These are phyloP conservation scores for Lepilemur ruficaudatus DNA, from an alignment of 2,797 vertebrate species.

Conservation along the genomic window DNA sequence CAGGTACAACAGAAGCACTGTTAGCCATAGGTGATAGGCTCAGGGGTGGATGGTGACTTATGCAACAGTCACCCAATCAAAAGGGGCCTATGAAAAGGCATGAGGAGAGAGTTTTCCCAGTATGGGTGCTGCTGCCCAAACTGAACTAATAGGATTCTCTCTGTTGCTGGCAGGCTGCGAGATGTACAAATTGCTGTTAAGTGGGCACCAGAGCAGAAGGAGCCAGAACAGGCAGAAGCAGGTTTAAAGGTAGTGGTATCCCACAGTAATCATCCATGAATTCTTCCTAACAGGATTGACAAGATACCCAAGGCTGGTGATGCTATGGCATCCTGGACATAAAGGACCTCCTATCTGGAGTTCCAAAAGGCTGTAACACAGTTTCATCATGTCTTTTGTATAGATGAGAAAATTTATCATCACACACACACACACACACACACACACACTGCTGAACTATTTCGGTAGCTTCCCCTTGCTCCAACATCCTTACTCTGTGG, in stretches of 20 bases:
- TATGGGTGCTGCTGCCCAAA: not conserved
- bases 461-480: conserved; percentile 5
- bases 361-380: not conserved
- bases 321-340: not conserved
- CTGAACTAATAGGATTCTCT: not conserved
- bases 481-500: not conserved
- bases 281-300: not conserved
- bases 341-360: not conserved
- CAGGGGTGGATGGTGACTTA: not conserved
- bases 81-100: not conserved
- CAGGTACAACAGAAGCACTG: not conserved
- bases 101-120: not conserved
- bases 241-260: not conserved
- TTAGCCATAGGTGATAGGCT: not conserved
- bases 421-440: not conserved
- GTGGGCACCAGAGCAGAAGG: not conserved
- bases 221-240: not conserved
- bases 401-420: not conserved
- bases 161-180: not conserved
- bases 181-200: not conserved
- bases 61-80: not conserved
- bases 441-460: not conserved
- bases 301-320: not conserved
- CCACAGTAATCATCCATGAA: not conserved
- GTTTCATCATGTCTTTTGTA: not conserved